Base-by-base conservation (phyloP, 2,113 vertebrate genomes). In the Corythornis madagascariensis region DNA sequence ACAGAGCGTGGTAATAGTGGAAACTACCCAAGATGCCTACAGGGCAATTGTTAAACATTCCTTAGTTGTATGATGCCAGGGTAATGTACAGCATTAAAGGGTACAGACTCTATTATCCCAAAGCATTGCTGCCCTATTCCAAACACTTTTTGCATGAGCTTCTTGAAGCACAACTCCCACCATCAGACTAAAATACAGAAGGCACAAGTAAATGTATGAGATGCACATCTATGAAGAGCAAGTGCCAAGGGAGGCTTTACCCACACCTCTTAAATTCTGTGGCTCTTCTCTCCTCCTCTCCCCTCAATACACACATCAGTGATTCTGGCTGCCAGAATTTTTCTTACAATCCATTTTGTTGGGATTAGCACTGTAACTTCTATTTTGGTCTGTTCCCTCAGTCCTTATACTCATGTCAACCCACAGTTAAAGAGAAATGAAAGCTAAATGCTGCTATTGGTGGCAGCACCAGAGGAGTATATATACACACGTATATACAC, bases 21-120 rank as follows among this genome's bases (percentile, higher is more conserved):
- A 83, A 94, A 83, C 77, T 75, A 94, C 64, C 31, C 45, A 65
- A 71, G 52, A 71, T 91, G 86, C 84, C 92, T 67, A 80, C 43
- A 85, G 75, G 52, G 78, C 65, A 88, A 72, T 33, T 1, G 0
- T 42, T 91, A 69, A 82, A 35, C 0, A 2, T 31, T 94, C 69
- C 83, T 93, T 25, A 48, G 45, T 16, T 25, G 22, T 53, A 71
- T 60, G 50, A 70, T 25, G 56, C 67, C 75, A 96, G 59, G 31
- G 60, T 80, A 82, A 75, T 14, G 31, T 24, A 65, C 0, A 88
- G 59, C n/a, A 83, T 59, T 63, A 77, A 85, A 92, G 43, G 26
- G 47, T 56, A 87, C 25, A 60, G 42, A 69, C 1, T 47, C n/a
- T 64, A 53, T 79, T 53, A 64, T 20, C 25, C 29, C 64, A 70